phyloP scores from a whole-genome alignment of 2,113 vertebrate species.

The Rhinoptilus africanus region DNA sequence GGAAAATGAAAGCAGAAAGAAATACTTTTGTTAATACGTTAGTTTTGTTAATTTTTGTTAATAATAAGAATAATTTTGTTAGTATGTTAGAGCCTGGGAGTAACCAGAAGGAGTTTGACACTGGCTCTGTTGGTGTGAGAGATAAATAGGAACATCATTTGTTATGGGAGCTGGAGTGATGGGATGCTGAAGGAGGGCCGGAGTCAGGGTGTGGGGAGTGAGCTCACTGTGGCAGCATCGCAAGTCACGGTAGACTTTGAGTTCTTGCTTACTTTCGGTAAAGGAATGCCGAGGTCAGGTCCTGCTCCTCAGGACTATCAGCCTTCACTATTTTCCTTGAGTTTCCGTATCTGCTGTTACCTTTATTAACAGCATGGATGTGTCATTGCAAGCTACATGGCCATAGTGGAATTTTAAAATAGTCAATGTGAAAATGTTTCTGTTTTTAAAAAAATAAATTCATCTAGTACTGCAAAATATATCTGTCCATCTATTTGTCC shows the following conservation, averaged over 20 bases:
- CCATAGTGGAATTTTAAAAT: background rate
- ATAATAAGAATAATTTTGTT: background rate
- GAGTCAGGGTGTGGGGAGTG: too few relatives aligned
- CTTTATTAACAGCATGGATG: background rate
- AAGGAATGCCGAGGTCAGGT: background rate
- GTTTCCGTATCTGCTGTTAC: background rate
- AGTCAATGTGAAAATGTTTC: background rate
- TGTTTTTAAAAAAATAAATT: background rate
- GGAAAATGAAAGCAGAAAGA: slow-evolving; percentile 21
- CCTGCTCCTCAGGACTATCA: background rate
- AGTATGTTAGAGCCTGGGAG: background rate
- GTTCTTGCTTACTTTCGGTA: background rate
- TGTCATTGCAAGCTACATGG: background rate
- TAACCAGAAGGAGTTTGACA: background rate
- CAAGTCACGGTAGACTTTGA: background rate
- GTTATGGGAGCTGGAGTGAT: background rate
- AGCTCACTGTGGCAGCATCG: background rate
- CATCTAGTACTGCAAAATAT: background rate
- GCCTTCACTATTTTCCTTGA: background rate
- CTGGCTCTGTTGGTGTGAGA: background rate
- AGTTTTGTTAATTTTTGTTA: too few relatives aligned
- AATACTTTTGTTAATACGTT: background rate
- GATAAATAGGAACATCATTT: background rate
- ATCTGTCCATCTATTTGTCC: background rate
- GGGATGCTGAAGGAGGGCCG: background rate